These are phyloP conservation scores for Mycteria americana DNA, from an alignment of 2,797 vertebrate genomes.

Conservation along the genomic window DNA sequence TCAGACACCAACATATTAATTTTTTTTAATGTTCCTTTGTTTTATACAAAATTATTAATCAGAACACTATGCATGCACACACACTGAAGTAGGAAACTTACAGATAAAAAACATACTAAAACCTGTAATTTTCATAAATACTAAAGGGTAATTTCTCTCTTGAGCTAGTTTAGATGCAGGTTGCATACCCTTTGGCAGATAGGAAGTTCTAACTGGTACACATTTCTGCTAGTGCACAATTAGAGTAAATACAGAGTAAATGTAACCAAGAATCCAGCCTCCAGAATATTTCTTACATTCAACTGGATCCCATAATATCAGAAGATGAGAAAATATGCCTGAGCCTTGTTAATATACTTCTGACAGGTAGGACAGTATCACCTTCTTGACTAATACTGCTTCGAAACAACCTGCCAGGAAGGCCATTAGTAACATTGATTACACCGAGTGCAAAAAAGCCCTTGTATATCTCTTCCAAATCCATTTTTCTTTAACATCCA, in stretches of 20 bases:
- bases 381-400: slow-evolving; percentile 54
- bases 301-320: background rate
- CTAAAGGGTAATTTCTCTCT: background rate
- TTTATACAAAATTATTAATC: background rate
- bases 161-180: background rate
- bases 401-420: slow-evolving; percentile 58
- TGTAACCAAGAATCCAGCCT: background rate
- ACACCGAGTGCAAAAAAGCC: slow-evolving; percentile 41
- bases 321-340: slow-evolving; percentile 47
- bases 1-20: background rate
- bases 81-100: background rate
- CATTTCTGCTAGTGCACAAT: background rate
- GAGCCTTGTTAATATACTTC: slow-evolving; percentile 49
- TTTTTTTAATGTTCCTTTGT: background rate
- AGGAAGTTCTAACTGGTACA: background rate
- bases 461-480: slow-evolving; percentile 37
- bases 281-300: background rate
- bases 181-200: background rate
- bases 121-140: background rate
- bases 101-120: background rate
- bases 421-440: slow-evolving; percentile 65
- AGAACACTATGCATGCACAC: background rate
- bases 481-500: slow-evolving; percentile 64
- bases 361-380: slow-evolving; percentile 36
- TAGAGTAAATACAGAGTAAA: background rate